Evolutionary conservation across 2,797 vertebrate genomes (phyloP), one percentile per base, ranked within the genome.

Genomic region (Anableps anableps): DNA sequence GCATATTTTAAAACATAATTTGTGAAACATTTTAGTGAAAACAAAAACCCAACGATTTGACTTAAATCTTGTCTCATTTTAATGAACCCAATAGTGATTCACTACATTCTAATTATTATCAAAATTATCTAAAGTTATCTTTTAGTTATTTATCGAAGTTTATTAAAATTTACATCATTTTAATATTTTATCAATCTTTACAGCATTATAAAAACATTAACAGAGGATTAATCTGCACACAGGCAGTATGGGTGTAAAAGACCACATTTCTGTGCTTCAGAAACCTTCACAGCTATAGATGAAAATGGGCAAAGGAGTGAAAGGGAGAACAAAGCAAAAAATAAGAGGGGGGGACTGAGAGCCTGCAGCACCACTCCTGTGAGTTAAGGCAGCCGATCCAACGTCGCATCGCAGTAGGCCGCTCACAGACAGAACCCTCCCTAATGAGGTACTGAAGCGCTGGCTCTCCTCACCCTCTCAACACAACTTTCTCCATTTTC

Each of bases 361-460:
- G 83, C 64, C 77, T 0, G 82, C 83, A 83, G 92, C 93, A 81
- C 70, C 84, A 80, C 79, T 89, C 81, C 79, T 88, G 87, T 80
- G 89, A 92, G 89, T 89, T 84, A 85, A 87, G 86, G 82, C 85
- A 47, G 88, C 77, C 60, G 78, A 86, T 87, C 79, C 86, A 82
- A 36, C 86, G 79, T 78, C 21, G 84, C 58, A 62, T 62, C 58
- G 29, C 88, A 87, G 86, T 74, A 72, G 87, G 88, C 75, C 80
- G 48, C 84, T 82, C 82, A 77, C 86, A 92, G 88, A 91, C 17
- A 92, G 85, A 90, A 85, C 92, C 88, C 91, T 70, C 84, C 87
- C 87, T 92, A 94, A 93, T 92, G 91, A 94, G 91, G 82, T 88
- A 83, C 74, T 82, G 83, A 80, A 86, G 86, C 80, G 31, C 80